phyloP scores from a whole-genome alignment of 2,113 vertebrate genomes.

The Sander lucioperca region DNA sequence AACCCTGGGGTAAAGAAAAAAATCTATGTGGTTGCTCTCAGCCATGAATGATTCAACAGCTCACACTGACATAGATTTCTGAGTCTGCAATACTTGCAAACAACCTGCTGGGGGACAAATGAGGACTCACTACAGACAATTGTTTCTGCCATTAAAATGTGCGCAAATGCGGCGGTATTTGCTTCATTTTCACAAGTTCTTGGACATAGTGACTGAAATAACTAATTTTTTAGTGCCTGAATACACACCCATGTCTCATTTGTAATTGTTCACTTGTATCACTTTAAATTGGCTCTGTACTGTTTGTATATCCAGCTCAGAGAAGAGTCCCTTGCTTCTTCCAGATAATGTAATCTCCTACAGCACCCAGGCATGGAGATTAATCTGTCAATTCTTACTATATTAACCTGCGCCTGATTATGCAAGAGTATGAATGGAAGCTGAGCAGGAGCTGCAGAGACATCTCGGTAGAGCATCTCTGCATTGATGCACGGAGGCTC shows the following conservation, averaged over 20 bases:
- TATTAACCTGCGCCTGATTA: conserved; percentile 32
- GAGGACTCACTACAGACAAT: conserved; percentile 12
- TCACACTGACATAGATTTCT: conserved; percentile 54
- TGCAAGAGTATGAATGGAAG: conserved; percentile 31
- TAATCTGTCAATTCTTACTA: conserved; percentile 54
- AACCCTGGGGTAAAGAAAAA: conserved; percentile 51
- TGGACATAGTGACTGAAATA: conserved; percentile 6
- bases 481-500: conserved; percentile 4
- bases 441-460: conserved; percentile 20
- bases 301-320: conserved; percentile 24
- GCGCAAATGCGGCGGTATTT: neutral
- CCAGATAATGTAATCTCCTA: conserved; percentile 47
- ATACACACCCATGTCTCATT: conserved; percentile 33
- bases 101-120: conserved; percentile 35
- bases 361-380: conserved; percentile 38
- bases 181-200: conserved; percentile 25
- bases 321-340: conserved; percentile 34
- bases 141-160: conserved; percentile 23
- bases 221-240: conserved; percentile 14
- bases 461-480: conserved; percentile 2
- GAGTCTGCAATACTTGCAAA: conserved; percentile 45
- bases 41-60: conserved; percentile 72
- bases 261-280: conserved; percentile 19
- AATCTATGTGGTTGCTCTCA: conserved; percentile 41
- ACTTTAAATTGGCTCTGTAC: conserved; percentile 14